Percentiles rank a stretch among this genome's conserved stretches.
phyloP scores from a whole-genome alignment of 2,113 vertebrate species.

The Crotalus horridus region DNA sequence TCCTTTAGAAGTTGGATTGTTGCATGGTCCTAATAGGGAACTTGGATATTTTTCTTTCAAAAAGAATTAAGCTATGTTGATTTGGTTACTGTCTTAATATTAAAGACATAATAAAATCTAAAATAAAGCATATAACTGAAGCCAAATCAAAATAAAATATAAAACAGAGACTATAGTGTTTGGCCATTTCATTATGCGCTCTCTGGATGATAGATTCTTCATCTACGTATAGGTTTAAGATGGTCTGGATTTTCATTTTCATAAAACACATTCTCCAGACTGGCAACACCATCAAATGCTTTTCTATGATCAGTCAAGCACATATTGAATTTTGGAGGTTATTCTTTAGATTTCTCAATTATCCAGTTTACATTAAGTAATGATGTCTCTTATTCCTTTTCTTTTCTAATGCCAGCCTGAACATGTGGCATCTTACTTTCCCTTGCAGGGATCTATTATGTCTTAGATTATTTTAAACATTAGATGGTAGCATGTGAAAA shows the following conservation, averaged over 20 bases:
- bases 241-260: background rate
- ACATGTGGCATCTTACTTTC: background rate
- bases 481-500: background rate
- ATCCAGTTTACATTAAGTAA: background rate
- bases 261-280: background rate
- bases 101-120: background rate
- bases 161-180: background rate
- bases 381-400: background rate
- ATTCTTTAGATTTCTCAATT: background rate
- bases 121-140: background rate
- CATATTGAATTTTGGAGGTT: background rate
- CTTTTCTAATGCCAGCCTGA: background rate
- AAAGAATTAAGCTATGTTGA: background rate
- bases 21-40: background rate
- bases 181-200: background rate
- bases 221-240: background rate
- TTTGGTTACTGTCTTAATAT: background rate
- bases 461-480: background rate
- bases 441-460: background rate
- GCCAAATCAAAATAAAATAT: background rate
- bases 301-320: background rate
- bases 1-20: background rate
- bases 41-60: background rate
- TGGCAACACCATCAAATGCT: background rate
- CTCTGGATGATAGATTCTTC: background rate